Percentiles rank a stretch among this genome's conserved stretches.
These are phyloP conservation scores for Spea bombifrons DNA, from an alignment of 2,113 vertebrate genomes.

Conservation along the genomic window DNA sequence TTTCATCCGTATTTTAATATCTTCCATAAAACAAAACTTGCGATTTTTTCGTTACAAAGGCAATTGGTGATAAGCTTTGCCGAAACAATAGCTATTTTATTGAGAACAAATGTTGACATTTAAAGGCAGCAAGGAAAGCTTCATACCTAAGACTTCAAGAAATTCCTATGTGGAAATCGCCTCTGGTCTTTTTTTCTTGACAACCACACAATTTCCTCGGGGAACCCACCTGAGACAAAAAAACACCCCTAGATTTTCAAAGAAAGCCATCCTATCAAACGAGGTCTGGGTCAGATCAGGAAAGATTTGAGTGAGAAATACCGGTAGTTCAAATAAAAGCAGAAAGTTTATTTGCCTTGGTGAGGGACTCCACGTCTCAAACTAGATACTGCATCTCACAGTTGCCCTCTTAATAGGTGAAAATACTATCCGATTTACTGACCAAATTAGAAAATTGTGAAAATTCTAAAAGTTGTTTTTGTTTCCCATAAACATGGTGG, in stretches of 20 bases:
- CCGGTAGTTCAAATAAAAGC: too few relatives aligned
- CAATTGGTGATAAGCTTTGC: constrained; percentile 69
- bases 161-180: constrained; percentile 63
- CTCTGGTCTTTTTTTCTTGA: constrained; percentile 67
- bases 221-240: constrained; percentile 78
- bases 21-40: constrained; percentile 60
- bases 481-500: too few relatives aligned
- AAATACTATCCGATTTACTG: too few relatives aligned
- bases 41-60: constrained; percentile 74
- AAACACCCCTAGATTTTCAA: background rate
- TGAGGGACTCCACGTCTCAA: too few relatives aligned
- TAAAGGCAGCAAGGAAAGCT: constrained; percentile 63
- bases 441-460: too few relatives aligned
- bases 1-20: constrained; percentile 6
- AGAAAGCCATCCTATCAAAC: constrained; percentile 6
- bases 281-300: background rate
- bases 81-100: constrained; percentile 86
- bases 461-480: too few relatives aligned
- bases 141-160: constrained; percentile 48
- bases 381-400: too few relatives aligned
- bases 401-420: too few relatives aligned
- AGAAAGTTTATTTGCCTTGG: too few relatives aligned
- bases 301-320: background rate
- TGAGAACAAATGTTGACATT: constrained; percentile 90
- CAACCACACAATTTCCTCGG: constrained; percentile 60